A percentile compares a stretch with the other conserved stretches of the same genome.
phyloP scores from a whole-genome alignment of 2,113 vertebrate genomes.

The Anseranas semipalmata region DNA sequence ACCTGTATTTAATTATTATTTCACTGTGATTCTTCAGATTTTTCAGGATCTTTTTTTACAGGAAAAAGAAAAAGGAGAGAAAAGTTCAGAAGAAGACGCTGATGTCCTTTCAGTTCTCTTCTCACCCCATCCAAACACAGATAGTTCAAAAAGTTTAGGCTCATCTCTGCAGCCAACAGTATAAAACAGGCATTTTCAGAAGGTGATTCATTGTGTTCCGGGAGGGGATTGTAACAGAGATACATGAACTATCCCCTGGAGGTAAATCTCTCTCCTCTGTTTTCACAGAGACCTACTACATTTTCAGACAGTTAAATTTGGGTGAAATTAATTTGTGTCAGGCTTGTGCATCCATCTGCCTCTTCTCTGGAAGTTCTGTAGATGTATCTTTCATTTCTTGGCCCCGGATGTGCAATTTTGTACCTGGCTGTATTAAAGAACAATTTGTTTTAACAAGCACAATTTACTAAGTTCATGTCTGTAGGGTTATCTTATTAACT shows the following conservation, averaged over 20 bases:
- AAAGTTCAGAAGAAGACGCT: background rate
- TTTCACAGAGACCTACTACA: background rate
- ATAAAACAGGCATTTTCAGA: background rate
- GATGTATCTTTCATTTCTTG: background rate
- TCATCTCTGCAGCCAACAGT: background rate
- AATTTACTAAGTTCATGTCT: background rate
- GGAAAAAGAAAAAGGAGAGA: rapidly evolving
- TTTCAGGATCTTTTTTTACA: background rate
- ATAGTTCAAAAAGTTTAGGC: background rate
- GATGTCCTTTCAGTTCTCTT: background rate
- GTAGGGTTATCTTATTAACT: background rate
- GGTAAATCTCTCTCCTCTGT: background rate
- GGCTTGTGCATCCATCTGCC: background rate
- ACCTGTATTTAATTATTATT: background rate
- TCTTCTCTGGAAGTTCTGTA: background rate
- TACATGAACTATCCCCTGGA: background rate
- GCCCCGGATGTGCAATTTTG: background rate
- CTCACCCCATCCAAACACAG: background rate
- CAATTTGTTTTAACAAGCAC: background rate
- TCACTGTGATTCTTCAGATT: background rate
- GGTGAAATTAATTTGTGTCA: background rate
- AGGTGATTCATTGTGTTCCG: background rate
- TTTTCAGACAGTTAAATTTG: background rate
- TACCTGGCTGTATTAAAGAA: background rate
- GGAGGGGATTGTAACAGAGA: background rate